Base-by-base conservation (phyloP, 2,888 invertebrate species). In the Galerucella pusilla region DNA sequence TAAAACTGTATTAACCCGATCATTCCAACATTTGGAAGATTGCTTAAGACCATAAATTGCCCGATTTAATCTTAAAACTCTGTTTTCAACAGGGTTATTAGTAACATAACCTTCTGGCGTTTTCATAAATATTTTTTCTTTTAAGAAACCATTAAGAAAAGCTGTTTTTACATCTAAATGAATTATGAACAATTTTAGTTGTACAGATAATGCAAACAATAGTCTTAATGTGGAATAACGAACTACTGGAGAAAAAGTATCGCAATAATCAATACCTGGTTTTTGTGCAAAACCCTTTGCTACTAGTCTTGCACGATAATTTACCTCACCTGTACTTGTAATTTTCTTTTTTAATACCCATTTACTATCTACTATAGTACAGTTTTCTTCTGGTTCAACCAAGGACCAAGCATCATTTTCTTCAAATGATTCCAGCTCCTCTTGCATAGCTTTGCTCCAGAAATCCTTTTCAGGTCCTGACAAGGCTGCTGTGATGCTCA, bases 361-460 rank as follows among this genome's bases (percentile, higher is more conserved):
- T 68, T 83, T 28, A 28, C 28, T 28, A 28, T 28, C 28, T 83
- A 75, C 81, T 49, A 81, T 71, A 35, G 74, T 79, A n/a, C 57
- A 78, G 68, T 65, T 66, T 54, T 75, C 68, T 63, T 80, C 80
- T 57, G 49, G 20, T 70, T 82, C 80, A 0, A 77, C 73, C 1
- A 84, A 59, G 16, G 80, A 79, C 82, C 83, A 84, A 12, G 83
- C 79, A 59, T 82, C 73, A 68, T 84, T 83, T 61, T 82, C 79
- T 46, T 81, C 76, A 70, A 83, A 83, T 10, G 79, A 77, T 49
- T 79, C n/a, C 60, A 81, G 54, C 70, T 84, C 83, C 45, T 83
- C 81, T 60, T 28, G 12, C 80, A 84, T 84, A 14, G 84, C 84
- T 57, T 76, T 12, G 63, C 67, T 78, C 81, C 82, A 81, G 54